Base-by-base conservation (phyloP, 1,140 invertebrate genomes). In the Drosophila kanapiae region DNA sequence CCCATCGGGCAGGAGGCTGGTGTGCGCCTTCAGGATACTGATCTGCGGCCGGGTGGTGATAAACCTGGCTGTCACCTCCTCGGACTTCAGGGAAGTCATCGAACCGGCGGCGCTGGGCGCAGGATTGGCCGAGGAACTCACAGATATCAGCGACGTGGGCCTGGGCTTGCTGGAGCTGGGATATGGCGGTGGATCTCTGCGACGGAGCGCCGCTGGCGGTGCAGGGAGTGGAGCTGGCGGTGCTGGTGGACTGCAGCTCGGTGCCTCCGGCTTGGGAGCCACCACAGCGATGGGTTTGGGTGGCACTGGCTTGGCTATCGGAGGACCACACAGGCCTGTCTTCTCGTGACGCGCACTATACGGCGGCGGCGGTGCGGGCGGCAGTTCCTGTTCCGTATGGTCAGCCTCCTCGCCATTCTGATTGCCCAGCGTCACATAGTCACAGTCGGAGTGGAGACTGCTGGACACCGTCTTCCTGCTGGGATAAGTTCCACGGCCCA, bases 371-470 rank as follows among this genome's bases (percentile, higher is more conserved):
- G 93, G 93, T 77, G 93, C 93, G 8, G 93, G 94, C 1, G 92
- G 75, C 42, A 87, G 31, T 43, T 86, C 80, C 49, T 71, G 72
- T 93, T 76, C 93, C 40, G 76, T 35, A 18, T 72, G 65, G 14
- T 75, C 53, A 45, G 94, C 94, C 62, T 94, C 94, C 9, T 93
- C 93, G 18, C 93, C 93, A 31, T 93, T 94, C 69, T 94, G 92
- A 88, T 94, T 94, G 3, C 97, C 96, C 84, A 97, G 93, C 18
- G 96, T 96, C 1, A 98, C 97, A 87, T 98, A 98, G 91, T 98
- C 97, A 14, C 96, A 97, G 79, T 97, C 97, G 1, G 97, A 97
- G 87, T 97, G 96, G 83, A 97, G 94, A 0, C 96, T 97, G 48
- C 95, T 95, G 79, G 96, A 97, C 27, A 97, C 96, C 0, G 96